phyloP scores from a whole-genome alignment of 2,888 invertebrate species.

The Stenchaetothrips biformis region DNA sequence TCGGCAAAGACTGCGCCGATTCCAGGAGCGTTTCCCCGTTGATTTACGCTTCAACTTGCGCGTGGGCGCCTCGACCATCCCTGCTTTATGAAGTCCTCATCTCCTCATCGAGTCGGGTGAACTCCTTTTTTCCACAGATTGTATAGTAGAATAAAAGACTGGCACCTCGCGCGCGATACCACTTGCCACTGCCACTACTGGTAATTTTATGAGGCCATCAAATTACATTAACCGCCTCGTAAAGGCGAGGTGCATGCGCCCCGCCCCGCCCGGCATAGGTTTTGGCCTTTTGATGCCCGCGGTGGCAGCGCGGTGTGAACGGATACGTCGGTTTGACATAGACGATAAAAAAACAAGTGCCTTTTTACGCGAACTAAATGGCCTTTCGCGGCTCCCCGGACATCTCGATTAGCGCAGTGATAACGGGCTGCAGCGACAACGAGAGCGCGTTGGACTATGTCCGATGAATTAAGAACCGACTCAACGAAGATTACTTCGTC shows the following conservation, averaged over 20 bases:
- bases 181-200: background rate
- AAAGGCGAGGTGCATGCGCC: constrained; percentile 7
- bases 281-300: constrained; percentile 16
- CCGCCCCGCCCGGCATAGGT: background rate
- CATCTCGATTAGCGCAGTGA: background rate
- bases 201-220: constrained; percentile 23
- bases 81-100: background rate
- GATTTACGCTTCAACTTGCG: background rate
- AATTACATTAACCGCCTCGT: constrained; percentile 21
- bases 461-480: no score
- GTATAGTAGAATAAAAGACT: background rate
- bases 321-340: constrained; percentile 21
- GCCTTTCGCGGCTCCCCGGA: background rate
- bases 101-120: background rate
- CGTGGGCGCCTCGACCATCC: no score
- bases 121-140: constrained; percentile 4
- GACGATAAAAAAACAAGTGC: constrained; percentile 19
- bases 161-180: background rate
- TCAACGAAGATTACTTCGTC: no score
- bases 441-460: background rate
- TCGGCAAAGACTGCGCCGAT: no score
- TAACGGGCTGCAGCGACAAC: background rate
- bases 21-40: background rate
- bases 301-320: constrained; percentile 7
- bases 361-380: background rate